Percentiles rank a stretch among this genome's conserved stretches.
phyloP scores from a whole-genome alignment of 2,113 vertebrate species.

The Aptenodytes forsteri region DNA sequence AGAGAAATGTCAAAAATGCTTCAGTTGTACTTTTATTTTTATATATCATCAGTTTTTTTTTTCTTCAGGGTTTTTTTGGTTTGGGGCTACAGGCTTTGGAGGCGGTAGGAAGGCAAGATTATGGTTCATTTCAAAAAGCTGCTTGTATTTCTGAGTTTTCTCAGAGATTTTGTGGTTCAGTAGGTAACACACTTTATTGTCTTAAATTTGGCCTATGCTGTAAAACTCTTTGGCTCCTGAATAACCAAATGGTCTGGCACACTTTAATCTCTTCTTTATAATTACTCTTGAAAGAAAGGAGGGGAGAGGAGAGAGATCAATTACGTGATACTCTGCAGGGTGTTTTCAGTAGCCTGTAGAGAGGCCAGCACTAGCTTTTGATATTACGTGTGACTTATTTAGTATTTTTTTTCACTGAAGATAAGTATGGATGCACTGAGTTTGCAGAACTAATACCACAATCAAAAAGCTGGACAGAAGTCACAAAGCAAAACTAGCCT shows the following conservation, averaged over 20 bases:
- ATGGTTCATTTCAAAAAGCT: not conserved
- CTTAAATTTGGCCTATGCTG: not conserved
- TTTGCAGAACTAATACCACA: not conserved
- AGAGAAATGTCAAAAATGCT: constrained; percentile 55
- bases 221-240: not conserved
- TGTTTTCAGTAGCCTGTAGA: not conserved
- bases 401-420: not conserved
- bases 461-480: not conserved
- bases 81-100: not conserved
- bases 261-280: not conserved
- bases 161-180: not conserved
- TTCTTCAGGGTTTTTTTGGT: not conserved
- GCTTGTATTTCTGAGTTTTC: not conserved
- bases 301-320: not conserved
- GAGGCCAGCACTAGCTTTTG: not conserved
- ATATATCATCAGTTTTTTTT: not conserved
- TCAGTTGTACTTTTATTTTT: constrained; percentile 42
- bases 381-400: not conserved
- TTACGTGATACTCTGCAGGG: fast-evolving
- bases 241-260: not conserved
- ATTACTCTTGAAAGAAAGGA: not conserved
- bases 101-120: not conserved
- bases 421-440: not conserved
- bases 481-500: not conserved
- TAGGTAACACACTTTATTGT: not conserved